Evolutionary conservation across 2,113 vertebrate species (phyloP), one percentile per base, ranked within the genome.

Genomic region (Calonectris borealis): DNA sequence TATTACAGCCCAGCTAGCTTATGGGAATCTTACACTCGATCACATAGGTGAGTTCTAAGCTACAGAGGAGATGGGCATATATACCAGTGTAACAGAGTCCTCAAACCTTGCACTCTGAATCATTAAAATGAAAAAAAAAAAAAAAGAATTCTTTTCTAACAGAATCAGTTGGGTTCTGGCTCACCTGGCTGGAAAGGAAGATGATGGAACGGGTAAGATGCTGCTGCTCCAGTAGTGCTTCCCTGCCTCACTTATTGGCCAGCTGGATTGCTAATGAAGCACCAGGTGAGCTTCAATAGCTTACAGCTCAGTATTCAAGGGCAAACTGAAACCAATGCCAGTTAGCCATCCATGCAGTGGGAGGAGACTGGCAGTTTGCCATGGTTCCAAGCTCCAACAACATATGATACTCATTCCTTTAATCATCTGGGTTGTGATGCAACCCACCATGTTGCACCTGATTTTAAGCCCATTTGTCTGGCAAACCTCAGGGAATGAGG

Each of bases 321-420:
- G 26, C 60, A 57, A 19, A 40, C 34, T 38, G 40, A 77, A 89
- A 65, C 40, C 54, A 58, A 10, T 0, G 3, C 31, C 81, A 66
- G 5, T 5, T 32, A 86, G 29, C 49, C 44, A 86, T 13, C 48
- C 58, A 25, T 38, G 44, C 32, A 76, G 34, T 9, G 34, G 12
- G 24, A 80, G 26, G 14, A 68, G n/a, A 60, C 8, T 16, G 18
- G 12, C 31, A 42, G 27, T 5, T 80, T 54, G 34, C 34, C 3
- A 0, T 19, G 3, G 31, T 24, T 44, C 24, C 2, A 0, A 54
- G 38, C 18, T 61, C 40, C 60, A 83, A 46, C 26, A 60, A n/a
- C 55, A 87, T 13, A 32, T 52, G 36, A 40, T 61, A 61, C 29
- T 76, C 29, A 40, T 31, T 88, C 6, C 40, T 65, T 77, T 87